A percentile compares a stretch with the other conserved stretches of the same genome.
Evolutionary conservation across 2,888 invertebrate species (phyloP).

Genomic region (Meteorus cinctellus): DNA sequence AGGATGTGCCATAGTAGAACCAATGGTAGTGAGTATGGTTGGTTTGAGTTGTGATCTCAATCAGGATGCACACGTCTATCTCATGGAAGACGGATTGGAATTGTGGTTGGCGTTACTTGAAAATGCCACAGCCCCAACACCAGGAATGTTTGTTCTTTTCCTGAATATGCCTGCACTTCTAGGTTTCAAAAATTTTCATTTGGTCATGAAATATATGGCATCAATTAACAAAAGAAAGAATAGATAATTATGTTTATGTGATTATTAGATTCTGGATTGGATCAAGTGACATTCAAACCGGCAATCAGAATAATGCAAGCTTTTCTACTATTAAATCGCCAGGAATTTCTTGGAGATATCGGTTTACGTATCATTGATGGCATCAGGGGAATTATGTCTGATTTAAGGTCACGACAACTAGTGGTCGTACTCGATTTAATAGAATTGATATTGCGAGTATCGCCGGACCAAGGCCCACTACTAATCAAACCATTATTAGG

Average conservation of each 20-base stretch:
- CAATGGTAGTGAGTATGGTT: constrained; percentile 79
- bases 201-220: too few relatives aligned
- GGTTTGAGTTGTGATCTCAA: constrained; percentile 85
- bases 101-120: constrained; percentile 91
- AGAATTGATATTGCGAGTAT: constrained; percentile 84
- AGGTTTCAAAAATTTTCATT: constrained; percentile 73
- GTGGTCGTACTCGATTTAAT: constrained; percentile 84
- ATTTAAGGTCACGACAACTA: constrained; percentile 84
- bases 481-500: constrained; percentile 80
- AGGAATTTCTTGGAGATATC: constrained; percentile 83
- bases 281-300: constrained; percentile 36
- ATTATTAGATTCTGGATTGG: constrained; percentile 32
- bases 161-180: constrained; percentile 84
- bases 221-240: too few relatives aligned
- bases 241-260: neutral
- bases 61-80: constrained; percentile 88
- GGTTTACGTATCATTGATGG: constrained; percentile 82
- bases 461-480: constrained; percentile 83
- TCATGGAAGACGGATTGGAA: constrained; percentile 93
- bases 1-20: constrained; percentile 73
- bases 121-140: constrained; percentile 80
- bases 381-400: constrained; percentile 83
- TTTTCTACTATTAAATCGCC: constrained; percentile 86
- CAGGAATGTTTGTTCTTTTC: constrained; percentile 81
- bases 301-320: constrained; percentile 85